These are phyloP conservation scores for Psilopogon haemacephalus DNA, from an alignment of 2,113 vertebrate species.

Conservation along the genomic window DNA sequence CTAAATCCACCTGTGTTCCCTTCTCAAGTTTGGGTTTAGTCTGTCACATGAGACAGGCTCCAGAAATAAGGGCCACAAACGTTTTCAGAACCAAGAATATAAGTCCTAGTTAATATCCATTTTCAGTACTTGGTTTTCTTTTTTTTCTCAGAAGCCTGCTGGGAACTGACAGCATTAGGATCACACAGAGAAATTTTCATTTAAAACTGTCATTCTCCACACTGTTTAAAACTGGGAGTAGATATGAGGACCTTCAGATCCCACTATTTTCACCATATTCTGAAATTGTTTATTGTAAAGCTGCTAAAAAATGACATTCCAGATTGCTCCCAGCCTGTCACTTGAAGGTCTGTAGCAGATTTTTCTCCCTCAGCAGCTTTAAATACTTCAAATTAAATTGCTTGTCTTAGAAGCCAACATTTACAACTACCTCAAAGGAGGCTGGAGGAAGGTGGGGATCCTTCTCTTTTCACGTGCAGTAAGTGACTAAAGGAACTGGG, in stretches of 20 bases:
- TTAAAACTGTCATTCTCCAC: fast-evolving
- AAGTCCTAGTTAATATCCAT: background rate
- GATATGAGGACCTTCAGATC: background rate
- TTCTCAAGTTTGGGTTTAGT: background rate
- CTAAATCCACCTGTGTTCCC: background rate
- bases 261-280: background rate
- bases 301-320: background rate
- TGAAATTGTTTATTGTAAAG: background rate
- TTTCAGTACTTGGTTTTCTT: background rate
- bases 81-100: background rate
- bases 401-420: background rate
- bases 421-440: no score
- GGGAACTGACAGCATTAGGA: background rate
- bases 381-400: background rate
- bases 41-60: fast-evolving
- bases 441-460: no score
- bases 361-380: background rate
- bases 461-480: no score
- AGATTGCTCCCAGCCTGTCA: background rate
- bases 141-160: background rate
- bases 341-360: background rate
- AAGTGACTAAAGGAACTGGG: no score
- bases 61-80: background rate
- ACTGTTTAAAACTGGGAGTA: background rate
- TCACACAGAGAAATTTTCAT: background rate